Evolutionary conservation across 2,113 vertebrate species (phyloP).

Genomic region (Loxodonta africana): DNA sequence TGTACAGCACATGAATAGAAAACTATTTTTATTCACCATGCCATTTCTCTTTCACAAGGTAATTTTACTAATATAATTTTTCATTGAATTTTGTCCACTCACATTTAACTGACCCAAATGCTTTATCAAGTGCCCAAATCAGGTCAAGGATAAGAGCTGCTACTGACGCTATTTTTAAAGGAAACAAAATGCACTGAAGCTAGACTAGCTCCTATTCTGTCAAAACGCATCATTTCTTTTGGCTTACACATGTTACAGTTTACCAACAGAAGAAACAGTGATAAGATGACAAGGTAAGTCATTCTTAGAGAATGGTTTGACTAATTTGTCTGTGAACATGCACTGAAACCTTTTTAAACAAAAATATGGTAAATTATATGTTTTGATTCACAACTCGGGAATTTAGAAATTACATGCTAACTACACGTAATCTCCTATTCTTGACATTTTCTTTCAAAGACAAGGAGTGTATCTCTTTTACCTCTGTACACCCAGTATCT

Average conservation of each 20-base stretch:
- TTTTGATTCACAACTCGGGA: conserved; percentile 79
- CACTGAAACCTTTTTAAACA: conserved; percentile 85
- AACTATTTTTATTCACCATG: not conserved
- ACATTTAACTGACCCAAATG: conserved; percentile 36
- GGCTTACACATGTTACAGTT: not conserved
- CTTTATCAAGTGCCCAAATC: conserved; percentile 49
- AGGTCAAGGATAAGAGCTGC: conserved; percentile 52
- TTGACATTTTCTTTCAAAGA: conserved; percentile 53
- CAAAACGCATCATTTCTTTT: conserved; percentile 44
- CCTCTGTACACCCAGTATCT: not conserved
- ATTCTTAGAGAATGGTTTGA: conserved; percentile 73
- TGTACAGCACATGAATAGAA: not conserved
- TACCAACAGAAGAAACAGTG: conserved; percentile 69
- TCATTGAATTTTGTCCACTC: conserved; percentile 43
- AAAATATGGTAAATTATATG: conserved; percentile 80
- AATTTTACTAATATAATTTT: conserved; percentile 45
- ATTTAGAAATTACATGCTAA: conserved; percentile 80
- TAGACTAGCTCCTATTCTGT: conserved; percentile 61
- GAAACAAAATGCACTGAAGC: conserved; percentile 29
- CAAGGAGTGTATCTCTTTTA: not conserved
- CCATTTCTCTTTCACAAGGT: not conserved
- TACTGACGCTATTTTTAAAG: conserved; percentile 56
- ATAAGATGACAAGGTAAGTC: conserved; percentile 40
- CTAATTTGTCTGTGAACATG: conserved; percentile 77
- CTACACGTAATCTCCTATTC: conserved; percentile 78